A percentile compares a stretch with the other conserved stretches of the same genome.
Evolutionary conservation across 2,888 invertebrate genomes (phyloP).

Genomic region (Yponomeuta malinellus): DNA sequence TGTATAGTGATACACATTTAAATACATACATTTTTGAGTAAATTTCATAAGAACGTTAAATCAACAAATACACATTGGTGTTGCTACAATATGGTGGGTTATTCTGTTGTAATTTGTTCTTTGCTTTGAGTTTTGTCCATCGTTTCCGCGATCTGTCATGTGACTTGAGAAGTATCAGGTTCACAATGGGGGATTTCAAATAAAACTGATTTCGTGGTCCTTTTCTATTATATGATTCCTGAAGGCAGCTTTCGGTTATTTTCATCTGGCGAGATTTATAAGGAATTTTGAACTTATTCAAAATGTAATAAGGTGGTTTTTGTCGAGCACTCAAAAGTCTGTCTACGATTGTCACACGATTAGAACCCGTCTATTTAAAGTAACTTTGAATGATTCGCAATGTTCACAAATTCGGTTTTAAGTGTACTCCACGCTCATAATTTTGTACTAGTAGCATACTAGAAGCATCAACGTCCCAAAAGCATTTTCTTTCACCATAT

Average conservation of each 20-base stretch:
- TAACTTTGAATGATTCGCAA: too few relatives aligned
- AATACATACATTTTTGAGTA: too few relatives aligned
- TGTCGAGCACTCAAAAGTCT: background rate
- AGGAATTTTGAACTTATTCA: background rate
- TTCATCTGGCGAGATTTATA: background rate
- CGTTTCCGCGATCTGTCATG: constrained; percentile 42
- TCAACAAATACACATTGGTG: too few relatives aligned
- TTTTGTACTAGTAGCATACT: too few relatives aligned
- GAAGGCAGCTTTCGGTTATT: background rate
- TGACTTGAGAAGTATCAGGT: constrained; percentile 56
- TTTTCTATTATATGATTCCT: background rate
- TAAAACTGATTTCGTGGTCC: background rate
- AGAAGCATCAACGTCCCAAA: too few relatives aligned
- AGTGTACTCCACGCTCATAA: too few relatives aligned
- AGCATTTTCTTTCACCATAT: background rate
- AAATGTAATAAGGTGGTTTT: background rate
- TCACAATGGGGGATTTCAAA: constrained; percentile 25
- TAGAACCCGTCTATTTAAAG: too few relatives aligned
- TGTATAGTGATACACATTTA: too few relatives aligned
- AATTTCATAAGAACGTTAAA: too few relatives aligned
- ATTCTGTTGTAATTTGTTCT: background rate
- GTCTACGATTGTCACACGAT: too few relatives aligned
- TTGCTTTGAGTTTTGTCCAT: background rate
- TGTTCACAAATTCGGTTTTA: too few relatives aligned
- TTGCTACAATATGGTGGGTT: too few relatives aligned